These are phyloP conservation scores for Nestor notabilis DNA, from an alignment of 2,113 vertebrate species.

Conservation along the genomic window DNA sequence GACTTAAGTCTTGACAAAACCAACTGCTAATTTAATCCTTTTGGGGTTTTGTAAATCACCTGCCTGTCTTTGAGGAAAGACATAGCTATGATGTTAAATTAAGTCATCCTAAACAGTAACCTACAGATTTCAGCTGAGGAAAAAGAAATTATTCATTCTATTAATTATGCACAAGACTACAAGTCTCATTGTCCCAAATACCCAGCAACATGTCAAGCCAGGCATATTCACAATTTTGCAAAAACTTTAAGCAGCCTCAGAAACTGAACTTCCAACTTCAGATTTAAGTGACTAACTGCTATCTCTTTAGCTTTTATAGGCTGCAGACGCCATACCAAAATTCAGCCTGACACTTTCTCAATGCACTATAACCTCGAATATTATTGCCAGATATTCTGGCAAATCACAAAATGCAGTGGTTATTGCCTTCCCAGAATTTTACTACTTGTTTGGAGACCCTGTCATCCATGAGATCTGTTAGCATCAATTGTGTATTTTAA, in stretches of 20 bases:
- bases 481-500: background rate
- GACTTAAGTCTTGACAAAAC: constrained; percentile 73
- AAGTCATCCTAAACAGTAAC: background rate
- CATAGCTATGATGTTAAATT: background rate
- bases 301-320: background rate
- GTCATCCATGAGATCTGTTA: background rate
- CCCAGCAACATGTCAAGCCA: background rate
- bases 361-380: background rate
- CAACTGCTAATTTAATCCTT: constrained; percentile 75
- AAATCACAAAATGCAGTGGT: background rate
- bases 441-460: background rate
- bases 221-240: background rate
- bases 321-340: background rate
- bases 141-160: background rate
- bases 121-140: background rate
- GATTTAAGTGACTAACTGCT: background rate
- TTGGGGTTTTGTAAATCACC: constrained; percentile 60
- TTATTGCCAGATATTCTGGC: too few species aligned
- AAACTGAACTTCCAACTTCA: background rate
- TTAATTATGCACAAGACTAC: background rate
- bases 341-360: background rate
- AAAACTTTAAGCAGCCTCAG: background rate
- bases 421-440: background rate
- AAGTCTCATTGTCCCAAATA: background rate
- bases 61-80: background rate